Percentiles rank a stretch among this genome's conserved stretches.
phyloP scores from a whole-genome alignment of 2,797 vertebrate species.

The Anguilla megastoma region DNA sequence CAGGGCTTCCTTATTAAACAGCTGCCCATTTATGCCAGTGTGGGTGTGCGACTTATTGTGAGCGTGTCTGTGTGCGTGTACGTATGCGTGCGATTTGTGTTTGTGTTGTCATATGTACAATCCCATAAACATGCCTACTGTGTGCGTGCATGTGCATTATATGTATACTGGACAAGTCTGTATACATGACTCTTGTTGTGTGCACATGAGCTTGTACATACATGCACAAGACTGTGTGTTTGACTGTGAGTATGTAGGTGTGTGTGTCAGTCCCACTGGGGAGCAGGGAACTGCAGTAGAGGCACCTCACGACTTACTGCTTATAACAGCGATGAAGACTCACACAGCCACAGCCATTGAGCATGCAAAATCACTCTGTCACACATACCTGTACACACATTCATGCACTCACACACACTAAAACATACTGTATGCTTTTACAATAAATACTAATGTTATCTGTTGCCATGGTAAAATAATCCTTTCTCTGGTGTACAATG shows the following conservation, averaged over 20 bases:
- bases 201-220: not conserved
- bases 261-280: not conserved
- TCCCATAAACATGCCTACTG: not conserved
- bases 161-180: not conserved
- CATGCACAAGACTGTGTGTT: conserved; percentile 16
- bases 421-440: not conserved
- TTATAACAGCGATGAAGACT: conserved; percentile 12
- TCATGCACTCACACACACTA: conserved; percentile 6
- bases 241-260: not conserved
- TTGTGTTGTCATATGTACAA: conserved; percentile 15
- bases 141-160: not conserved
- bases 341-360: not conserved
- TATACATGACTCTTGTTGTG: not conserved
- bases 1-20: not conserved
- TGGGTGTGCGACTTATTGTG: not conserved
- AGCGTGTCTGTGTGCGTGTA: not conserved
- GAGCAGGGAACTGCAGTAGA: not conserved
- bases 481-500: not conserved
- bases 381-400: not conserved
- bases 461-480: not conserved
- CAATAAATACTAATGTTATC: not conserved
- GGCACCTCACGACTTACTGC: conserved; percentile 15
- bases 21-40: not conserved
- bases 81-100: not conserved
- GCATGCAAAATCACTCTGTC: not conserved